Percentiles rank a stretch among this genome's conserved stretches.
These are phyloP conservation scores for Aulostomus chinensis DNA, from an alignment of 2,797 vertebrate genomes.

Conservation along the genomic window DNA sequence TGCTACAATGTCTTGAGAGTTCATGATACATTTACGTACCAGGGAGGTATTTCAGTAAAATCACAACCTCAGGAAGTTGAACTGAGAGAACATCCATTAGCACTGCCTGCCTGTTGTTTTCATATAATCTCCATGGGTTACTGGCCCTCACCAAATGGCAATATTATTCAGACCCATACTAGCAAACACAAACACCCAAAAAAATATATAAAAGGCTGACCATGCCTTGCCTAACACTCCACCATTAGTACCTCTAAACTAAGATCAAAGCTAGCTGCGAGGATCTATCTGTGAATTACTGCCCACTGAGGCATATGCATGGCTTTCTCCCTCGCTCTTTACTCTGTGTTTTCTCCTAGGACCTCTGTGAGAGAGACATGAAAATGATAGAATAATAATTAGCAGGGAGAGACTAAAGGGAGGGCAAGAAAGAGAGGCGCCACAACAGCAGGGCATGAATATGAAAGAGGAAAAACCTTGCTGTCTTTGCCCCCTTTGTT, in stretches of 20 bases:
- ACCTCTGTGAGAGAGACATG: conserved; percentile 32
- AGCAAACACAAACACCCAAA: conserved; percentile 41
- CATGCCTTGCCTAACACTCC: conserved; percentile 39
- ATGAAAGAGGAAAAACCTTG: conserved; percentile 72
- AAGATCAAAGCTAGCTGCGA: conserved; percentile 64
- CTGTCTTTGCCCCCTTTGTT: conserved; percentile 67
- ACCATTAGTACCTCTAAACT: conserved; percentile 58
- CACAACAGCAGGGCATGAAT: conserved; percentile 72
- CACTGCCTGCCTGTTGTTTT: conserved; percentile 32
- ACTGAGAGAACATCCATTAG: conserved; percentile 48
- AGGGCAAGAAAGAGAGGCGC: conserved; percentile 7
- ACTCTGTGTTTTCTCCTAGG: conserved; percentile 35
- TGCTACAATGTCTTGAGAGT: conserved; percentile 4
- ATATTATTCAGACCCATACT: conserved; percentile 25
- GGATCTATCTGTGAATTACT: conserved; percentile 34
- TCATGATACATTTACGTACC: conserved; percentile 23
- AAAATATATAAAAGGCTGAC: conserved; percentile 38
- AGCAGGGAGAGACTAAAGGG: conserved; percentile 34
- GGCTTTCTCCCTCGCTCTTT: conserved; percentile 34
- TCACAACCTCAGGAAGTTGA: conserved; percentile 23
- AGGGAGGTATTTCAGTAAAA: conserved; percentile 16
- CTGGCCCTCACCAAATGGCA: conserved; percentile 33
- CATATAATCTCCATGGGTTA: conserved; percentile 36
- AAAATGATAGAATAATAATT: conserved; percentile 53
- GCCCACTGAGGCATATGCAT: conserved; percentile 32